Base-by-base conservation (phyloP, 1,140 invertebrate genomes). In the Rhynchophorus ferrugineus region DNA sequence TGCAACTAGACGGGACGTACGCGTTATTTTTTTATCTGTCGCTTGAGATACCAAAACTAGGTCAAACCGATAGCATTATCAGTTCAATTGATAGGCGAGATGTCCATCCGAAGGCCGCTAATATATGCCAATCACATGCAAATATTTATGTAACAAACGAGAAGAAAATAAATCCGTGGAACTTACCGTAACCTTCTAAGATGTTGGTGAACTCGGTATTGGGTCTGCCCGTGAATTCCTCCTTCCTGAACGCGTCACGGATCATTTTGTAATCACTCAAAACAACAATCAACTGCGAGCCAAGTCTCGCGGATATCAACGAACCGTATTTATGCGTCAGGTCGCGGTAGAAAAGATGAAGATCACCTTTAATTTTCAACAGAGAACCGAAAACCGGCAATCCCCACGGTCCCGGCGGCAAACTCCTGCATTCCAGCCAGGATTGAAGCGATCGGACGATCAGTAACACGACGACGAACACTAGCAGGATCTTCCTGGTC, bases 181-280 rank as follows among this genome's bases (percentile, higher is more conserved):
- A 84, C 83, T 90, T 70, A 93, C 90, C 91, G 50, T 89, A 91
- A 61, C 89, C 90, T 62, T 84, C 87, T 19, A 94, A 75, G n/a
- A 91, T 86, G 58, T 84, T 80, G 73, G 82, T 89, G 60, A 93
- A 83, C 35, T 87, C 85, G 9, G 82, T 89, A 59, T 82, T 81
- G 11, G 91, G 91, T 43, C 90, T 77, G 19, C 85, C 89, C 52
- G 85, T 88, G 71, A 93, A 91, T 60, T 90, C 87, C 61, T 89
- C 86, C 13, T 80, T 78, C 0, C 84, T 74, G 68, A 95, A 94
- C 14, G 87, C 81, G 62, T 92, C 85, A 44, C 88, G 74, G 54
- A 95, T 91, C 59, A 83, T 73, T 59, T 82, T 80, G 65, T 89
- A 84, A 72, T 94, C 90, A 69, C 84, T 89, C 49, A 94, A 72